Evolutionary conservation across 35 echinoderm and acorn worm species (phyloP), one percentile per base, ranked within the genome.

Genomic region (Amphiura filiformis): DNA sequence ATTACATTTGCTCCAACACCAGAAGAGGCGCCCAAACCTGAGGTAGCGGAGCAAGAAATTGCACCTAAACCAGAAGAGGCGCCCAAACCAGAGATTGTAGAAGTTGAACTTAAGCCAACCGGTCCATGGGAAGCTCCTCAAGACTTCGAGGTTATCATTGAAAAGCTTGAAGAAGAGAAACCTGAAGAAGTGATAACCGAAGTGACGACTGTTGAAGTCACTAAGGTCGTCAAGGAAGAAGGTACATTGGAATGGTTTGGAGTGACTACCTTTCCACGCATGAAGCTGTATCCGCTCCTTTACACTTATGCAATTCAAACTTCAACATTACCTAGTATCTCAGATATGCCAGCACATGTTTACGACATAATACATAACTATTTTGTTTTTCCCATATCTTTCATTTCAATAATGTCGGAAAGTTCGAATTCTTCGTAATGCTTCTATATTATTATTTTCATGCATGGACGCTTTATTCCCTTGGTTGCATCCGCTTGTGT

Each of bases 171-270:
- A 30, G 61, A 70, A 70, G 61, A 18, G 26, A 30, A 13, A 26
- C 61, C 61, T 70, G 61, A 70, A 70, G 61, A 70, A 23, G 61
- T 9, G 17, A 47, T 17, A 47, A 82, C 70, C 26, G 89, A 91
- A 41, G 39, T 64, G 18, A 70, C 70, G 40, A 44, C 65, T 33
- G 81, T 49, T 26, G 89, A 91, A 78, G 39, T 78, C 38, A 26
- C 40, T 32, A 42, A 91, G 37, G 34, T 77, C 57, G 65, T 39
- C 42, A 70, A 70, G 44, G 61, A 70, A 70, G 9, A 70, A 70
- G 61, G 61, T 52, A 52, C 44, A 11, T 11, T 11, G 44, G 44
- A 52, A 52, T 52, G 44, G 44, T 11, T n/a, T 52, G 7, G 7
- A 52, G 20, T 52, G 44, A 7, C 7, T 11, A 7, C 20, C 20